Conservation (phyloP, 2,113 vertebrate genomes). For the Delphinapterus leucas region DNA sequence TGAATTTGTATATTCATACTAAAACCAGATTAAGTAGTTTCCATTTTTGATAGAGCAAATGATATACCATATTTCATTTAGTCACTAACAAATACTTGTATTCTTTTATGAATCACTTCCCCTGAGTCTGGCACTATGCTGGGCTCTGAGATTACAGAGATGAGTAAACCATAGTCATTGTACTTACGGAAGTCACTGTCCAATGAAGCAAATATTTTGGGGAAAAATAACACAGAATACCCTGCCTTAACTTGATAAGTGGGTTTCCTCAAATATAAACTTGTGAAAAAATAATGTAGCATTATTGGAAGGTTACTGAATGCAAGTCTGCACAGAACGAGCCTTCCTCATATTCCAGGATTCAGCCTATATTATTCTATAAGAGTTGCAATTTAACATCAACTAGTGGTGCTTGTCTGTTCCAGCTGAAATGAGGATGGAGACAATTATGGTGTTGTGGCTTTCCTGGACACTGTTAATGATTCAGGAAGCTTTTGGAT, state of each 20-base stretch:
- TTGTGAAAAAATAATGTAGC: background rate
- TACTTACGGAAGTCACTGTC: background rate
- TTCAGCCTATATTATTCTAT: background rate
- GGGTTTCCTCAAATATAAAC: background rate
- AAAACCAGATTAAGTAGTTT: background rate
- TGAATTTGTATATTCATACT: background rate
- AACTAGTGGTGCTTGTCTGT: background rate
- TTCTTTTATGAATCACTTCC: background rate
- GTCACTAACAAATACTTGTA: background rate
- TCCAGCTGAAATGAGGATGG: background rate
- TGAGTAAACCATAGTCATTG: background rate
- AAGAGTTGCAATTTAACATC: background rate
- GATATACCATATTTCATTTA: background rate
- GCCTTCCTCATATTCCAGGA: background rate
- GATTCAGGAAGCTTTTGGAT: background rate
- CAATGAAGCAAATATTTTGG: background rate
- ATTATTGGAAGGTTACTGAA: background rate
- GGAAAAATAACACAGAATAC: background rate
- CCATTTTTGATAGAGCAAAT: background rate
- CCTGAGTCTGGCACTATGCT: background rate
- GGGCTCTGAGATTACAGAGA: background rate
- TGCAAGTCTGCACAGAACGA: background rate
- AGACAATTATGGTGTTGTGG: background rate
- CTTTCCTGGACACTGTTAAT: background rate
- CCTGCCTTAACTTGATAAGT: background rate